Conservation (phyloP, 2,888 invertebrate species). For the Epinotia ramella region DNA sequence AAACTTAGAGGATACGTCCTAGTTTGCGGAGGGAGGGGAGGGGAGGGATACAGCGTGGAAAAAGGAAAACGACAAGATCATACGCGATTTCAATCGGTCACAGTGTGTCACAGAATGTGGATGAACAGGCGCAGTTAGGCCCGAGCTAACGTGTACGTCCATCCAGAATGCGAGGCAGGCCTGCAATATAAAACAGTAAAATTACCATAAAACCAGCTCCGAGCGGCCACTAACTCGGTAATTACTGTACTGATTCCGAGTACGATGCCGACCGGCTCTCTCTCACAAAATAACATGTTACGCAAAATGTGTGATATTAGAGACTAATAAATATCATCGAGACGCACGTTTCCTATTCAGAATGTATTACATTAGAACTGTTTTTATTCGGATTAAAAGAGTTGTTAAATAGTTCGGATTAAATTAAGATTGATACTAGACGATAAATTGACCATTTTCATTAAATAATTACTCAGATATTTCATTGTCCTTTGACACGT, state of each 20-base stretch:
- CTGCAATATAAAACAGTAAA: conserved; percentile 55
- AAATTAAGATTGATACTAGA: conserved; percentile 1
- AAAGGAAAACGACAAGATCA: conserved; percentile 10
- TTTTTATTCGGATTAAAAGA: background rate
- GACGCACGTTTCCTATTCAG: background rate
- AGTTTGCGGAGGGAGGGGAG: conserved; percentile 29
- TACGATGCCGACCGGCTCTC: conserved; percentile 48
- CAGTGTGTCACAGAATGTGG: conserved; percentile 9
- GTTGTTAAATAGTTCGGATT: no score
- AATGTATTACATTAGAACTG: background rate
- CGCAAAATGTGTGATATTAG: conserved; percentile 47
- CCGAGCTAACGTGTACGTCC: conserved; percentile 57
- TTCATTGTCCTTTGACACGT: conserved; percentile 41
- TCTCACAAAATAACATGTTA: conserved; percentile 54
- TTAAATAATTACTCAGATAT: conserved; percentile 28
- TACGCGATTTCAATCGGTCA: conserved; percentile 12
- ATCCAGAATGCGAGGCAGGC: conserved; percentile 55
- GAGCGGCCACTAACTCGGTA: conserved; percentile 62
- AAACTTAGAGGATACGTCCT: conserved; percentile 40
- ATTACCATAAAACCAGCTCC: conserved; percentile 56
- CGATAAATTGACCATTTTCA: conserved; percentile 27
- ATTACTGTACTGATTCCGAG: conserved; percentile 59
- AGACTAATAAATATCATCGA: conserved; percentile 8
- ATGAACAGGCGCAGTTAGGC: conserved; percentile 16
- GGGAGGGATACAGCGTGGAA: conserved; percentile 21